These are phyloP conservation scores for Muraenolepis orangiensis DNA, from an alignment of 2,797 vertebrate species.

Conservation along the genomic window DNA sequence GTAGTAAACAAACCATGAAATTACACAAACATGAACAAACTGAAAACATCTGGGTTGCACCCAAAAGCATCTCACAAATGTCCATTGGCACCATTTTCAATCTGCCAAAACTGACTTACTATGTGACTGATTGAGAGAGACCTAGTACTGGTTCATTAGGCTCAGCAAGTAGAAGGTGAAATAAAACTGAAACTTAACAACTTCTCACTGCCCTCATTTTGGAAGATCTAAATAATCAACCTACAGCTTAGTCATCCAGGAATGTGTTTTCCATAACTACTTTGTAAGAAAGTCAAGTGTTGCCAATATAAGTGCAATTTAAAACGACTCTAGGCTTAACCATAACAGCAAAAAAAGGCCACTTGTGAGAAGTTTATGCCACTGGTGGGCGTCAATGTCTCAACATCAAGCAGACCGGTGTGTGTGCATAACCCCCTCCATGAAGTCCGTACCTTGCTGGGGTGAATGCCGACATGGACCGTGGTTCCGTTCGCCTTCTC, in stretches of 20 bases:
- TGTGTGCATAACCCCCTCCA: background rate
- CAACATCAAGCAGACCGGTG: no score
- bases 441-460: constrained; percentile 85
- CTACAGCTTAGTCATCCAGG: background rate
- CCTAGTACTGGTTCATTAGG: background rate
- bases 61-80: background rate
- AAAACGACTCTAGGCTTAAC: no score
- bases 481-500: constrained; percentile 96
- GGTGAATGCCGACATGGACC: constrained; percentile 91
- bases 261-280: background rate
- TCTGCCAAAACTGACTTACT: background rate
- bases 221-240: background rate
- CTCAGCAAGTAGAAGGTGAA: background rate
- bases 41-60: background rate
- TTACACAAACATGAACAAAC: background rate
- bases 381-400: no score
- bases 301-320: background rate
- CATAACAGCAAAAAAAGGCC: no score
- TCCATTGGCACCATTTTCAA: background rate
- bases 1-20: background rate
- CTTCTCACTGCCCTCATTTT: background rate
- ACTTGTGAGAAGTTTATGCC: no score
- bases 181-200: background rate
- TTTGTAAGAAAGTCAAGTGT: background rate
- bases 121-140: background rate